Conservation (phyloP, 2,113 vertebrate species). For the Oreochromis aureus region DNA sequence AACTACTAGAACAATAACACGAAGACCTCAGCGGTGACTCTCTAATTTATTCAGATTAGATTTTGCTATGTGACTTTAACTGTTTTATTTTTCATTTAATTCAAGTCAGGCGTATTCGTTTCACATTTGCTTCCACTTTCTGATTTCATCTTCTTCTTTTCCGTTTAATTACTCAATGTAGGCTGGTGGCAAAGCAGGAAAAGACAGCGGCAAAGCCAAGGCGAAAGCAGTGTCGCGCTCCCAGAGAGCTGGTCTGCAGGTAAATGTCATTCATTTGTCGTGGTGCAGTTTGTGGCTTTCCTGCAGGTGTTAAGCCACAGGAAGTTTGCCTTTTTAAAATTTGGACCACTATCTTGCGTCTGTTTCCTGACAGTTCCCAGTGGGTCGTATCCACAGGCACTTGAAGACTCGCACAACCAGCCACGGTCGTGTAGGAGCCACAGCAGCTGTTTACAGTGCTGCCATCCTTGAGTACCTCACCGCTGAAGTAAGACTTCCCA, state of each 20-base stretch:
- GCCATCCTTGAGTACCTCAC: constrained; percentile 98
- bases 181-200: constrained; percentile 98
- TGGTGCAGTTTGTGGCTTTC: not conserved
- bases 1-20: not conserved
- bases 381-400: constrained; percentile 96
- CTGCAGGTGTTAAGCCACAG: not conserved
- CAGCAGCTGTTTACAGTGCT: constrained; percentile 94
- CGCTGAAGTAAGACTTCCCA: constrained; percentile 79
- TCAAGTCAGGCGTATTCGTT: not conserved
- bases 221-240: constrained; percentile 97
- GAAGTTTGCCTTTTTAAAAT: not conserved
- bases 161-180: constrained; percentile 27
- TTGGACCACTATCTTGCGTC: not conserved
- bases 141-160: not conserved
- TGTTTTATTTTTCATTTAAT: no score
- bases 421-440: constrained; percentile 95
- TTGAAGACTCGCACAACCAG: constrained; percentile 97
- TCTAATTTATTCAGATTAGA: not conserved
- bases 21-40: not conserved
- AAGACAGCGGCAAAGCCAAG: constrained; percentile 98
- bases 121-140: not conserved
- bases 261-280: constrained; percentile 34
- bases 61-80: not conserved
- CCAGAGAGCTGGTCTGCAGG: constrained; percentile 95
- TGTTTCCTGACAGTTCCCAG: constrained; percentile 81